Percentiles rank a stretch among this genome's conserved stretches.
Evolutionary conservation across 1,140 invertebrate species (phyloP).

Genomic region (Danaus melanippus): DNA sequence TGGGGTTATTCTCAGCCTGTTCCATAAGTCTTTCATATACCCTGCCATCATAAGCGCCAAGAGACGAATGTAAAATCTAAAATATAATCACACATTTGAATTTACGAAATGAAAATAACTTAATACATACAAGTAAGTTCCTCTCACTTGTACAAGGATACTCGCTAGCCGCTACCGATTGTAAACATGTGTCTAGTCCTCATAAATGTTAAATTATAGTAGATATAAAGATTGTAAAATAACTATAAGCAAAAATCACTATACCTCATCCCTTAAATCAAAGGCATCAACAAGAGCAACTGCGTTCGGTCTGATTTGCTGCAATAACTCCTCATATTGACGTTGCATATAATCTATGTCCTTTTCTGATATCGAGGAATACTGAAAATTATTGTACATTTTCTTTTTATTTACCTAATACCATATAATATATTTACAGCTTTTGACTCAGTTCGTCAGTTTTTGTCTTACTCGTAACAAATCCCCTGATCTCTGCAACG

Average conservation of each 20-base stretch:
- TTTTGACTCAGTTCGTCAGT: not conserved
- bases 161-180: too few species aligned
- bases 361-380: slow-evolving; percentile 75
- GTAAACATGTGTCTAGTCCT: too few species aligned
- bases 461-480: slow-evolving; percentile 79
- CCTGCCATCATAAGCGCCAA: slow-evolving; percentile 92
- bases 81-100: not conserved
- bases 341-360: slow-evolving; percentile 79
- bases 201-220: not conserved
- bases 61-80: slow-evolving; percentile 79
- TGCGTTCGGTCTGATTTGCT: slow-evolving; percentile 85
- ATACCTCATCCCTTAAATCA: slow-evolving; percentile 86
- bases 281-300: slow-evolving; percentile 93
- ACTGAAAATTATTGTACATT: slow-evolving; percentile 67
- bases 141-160: too few species aligned
- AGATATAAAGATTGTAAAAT: slow-evolving; percentile 2
- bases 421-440: not conserved
- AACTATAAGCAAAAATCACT: not conserved
- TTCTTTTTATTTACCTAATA: not conserved
- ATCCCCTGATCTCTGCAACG: slow-evolving; percentile 81
- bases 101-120: not conserved
- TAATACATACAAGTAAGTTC: not conserved
- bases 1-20: slow-evolving; percentile 87
- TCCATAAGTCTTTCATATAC: slow-evolving; percentile 92
- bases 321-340: slow-evolving; percentile 80